Conservation (phyloP, 2,888 invertebrate genomes). For the Nyleta sp. region DNA sequence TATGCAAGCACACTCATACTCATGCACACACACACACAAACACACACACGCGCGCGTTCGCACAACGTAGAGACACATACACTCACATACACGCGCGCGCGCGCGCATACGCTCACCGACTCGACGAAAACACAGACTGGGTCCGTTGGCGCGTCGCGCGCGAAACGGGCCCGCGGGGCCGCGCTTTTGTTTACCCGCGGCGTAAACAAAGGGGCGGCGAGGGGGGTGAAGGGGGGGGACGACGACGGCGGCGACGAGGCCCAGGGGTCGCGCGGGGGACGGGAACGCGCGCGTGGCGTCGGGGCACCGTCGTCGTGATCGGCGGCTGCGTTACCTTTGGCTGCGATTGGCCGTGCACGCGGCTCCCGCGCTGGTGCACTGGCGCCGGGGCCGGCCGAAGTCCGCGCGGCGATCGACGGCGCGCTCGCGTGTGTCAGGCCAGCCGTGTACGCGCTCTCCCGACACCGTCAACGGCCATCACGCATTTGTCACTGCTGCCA, state of each 20-base stretch:
- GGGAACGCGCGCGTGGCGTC: constrained; percentile 27
- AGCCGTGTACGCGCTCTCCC: constrained; percentile 31
- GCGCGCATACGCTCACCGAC: no score
- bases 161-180: background rate
- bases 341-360: no score
- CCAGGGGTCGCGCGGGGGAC: constrained; percentile 3
- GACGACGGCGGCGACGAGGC: no score
- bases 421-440: constrained; percentile 65
- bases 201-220: constrained; percentile 5
- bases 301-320: background rate
- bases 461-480: constrained; percentile 55
- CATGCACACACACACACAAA: no score
- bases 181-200: constrained; percentile 3
- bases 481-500: constrained; percentile 53
- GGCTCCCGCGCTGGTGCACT: constrained; percentile 8
- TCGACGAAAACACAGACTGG: constrained; percentile 70
- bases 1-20: no score
- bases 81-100: constrained; percentile 29
- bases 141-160: background rate
- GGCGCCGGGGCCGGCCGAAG: no score
- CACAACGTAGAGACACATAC: background rate
- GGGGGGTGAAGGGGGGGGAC: no score
- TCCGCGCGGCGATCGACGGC: no score
- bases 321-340: no score
- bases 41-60: constrained; percentile 33